A percentile compares a stretch with the other conserved stretches of the same genome.
Evolutionary conservation across 2,888 invertebrate genomes (phyloP).

Genomic region (Temnothorax rugatulus): DNA sequence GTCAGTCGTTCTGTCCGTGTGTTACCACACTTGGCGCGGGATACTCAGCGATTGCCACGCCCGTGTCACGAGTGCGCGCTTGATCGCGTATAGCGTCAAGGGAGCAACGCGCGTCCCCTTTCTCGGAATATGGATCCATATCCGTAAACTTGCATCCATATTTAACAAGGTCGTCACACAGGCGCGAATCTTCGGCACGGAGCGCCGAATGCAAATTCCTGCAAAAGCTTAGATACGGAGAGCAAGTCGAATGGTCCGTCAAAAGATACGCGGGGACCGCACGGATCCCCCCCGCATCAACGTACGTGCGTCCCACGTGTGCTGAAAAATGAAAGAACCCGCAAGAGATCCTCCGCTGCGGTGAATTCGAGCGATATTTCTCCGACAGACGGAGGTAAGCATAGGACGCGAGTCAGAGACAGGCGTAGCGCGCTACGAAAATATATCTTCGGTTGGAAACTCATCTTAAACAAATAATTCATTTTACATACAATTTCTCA

Average conservation of each 20-base stretch:
- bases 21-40: slow-evolving; percentile 31
- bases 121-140: slow-evolving; percentile 71
- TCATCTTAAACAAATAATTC: slow-evolving; percentile 13
- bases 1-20: slow-evolving; percentile 68
- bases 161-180: slow-evolving; percentile 79
- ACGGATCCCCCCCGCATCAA: slow-evolving; percentile 5
- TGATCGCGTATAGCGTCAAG: slow-evolving; percentile 64
- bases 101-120: slow-evolving; percentile 61
- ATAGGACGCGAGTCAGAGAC: background rate
- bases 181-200: slow-evolving; percentile 66
- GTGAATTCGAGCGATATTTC: slow-evolving; percentile 58
- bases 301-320: slow-evolving; percentile 80
- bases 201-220: slow-evolving; percentile 84
- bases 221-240: slow-evolving; percentile 83
- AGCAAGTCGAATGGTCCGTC: slow-evolving; percentile 72
- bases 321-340: slow-evolving; percentile 81
- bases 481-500: background rate
- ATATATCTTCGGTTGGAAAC: background rate
- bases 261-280: slow-evolving; percentile 75
- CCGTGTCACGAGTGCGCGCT: slow-evolving; percentile 68
- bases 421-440: background rate
- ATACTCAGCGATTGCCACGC: slow-evolving; percentile 71
- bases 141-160: slow-evolving; percentile 82
- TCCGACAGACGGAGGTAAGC: background rate
- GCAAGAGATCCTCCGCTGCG: background rate